Evolutionary conservation across 2,797 vertebrate species (phyloP), one percentile per base, ranked within the genome.

Genomic region (Sebastiscus tertius): DNA sequence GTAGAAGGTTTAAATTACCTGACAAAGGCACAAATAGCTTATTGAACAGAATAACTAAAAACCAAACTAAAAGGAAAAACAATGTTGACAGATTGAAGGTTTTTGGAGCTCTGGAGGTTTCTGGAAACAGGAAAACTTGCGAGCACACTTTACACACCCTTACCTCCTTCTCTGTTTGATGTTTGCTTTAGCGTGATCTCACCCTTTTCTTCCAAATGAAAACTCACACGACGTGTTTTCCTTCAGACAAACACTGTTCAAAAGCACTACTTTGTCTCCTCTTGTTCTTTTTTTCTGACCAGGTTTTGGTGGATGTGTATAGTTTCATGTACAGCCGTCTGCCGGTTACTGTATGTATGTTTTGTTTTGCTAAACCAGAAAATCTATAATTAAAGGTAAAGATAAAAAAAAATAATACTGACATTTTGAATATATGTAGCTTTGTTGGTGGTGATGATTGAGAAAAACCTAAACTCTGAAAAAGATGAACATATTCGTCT

Each of bases 131-230:
- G 56, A 52, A 52, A 84, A 55, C 77, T 8, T 64, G 62, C 4
- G 68, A 88, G 85, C 73, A 88, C 85, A 90, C 67, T 68, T 82
- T 36, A 84, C 59, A 86, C 84, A 71, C 39, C 71, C 22, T 84
- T 84, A 88, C 71, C 84, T 86, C 88, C 74, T 64, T 68, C 80
- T 85, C 42, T 79, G 69, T 79, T 77, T 60, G 54, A 56, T 81
- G 79, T 81, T 88, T 70, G 60, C 70, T 85, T 82, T 29, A 13
- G 61, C 72, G 29, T 49, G 33, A 31, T 69, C 22, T 80, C 64
- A 52, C 55, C 71, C 34, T 77, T 74, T 80, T 86, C 72, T 85
- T 85, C 76, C 79, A 79, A 42, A 63, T 70, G 8, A 77, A 75
- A 81, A 66, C 69, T 84, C 73, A 1, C 61, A 46, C 14, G 1